Conservation (phyloP, 2,888 invertebrate species). For the Embidobia sp. region DNA sequence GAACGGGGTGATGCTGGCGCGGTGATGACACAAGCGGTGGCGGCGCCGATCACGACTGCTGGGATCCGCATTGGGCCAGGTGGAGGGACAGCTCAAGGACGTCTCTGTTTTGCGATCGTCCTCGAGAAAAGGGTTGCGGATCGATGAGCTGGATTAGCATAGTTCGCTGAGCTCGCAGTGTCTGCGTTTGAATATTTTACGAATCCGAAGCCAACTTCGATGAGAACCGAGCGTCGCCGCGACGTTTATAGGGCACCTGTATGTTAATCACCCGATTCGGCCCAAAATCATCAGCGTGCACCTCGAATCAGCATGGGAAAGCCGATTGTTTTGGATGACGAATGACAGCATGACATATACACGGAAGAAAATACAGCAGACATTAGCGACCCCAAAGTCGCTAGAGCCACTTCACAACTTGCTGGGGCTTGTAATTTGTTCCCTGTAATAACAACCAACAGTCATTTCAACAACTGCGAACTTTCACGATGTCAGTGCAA, state of each 20-base stretch:
- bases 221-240: slow-evolving; percentile 52
- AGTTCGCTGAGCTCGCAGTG: slow-evolving; percentile 67
- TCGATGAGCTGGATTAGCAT: slow-evolving; percentile 80
- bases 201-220: slow-evolving; percentile 47
- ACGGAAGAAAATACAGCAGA: no score
- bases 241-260: slow-evolving; percentile 55
- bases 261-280: slow-evolving; percentile 52
- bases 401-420: no score
- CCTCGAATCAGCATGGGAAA: slow-evolving; percentile 14
- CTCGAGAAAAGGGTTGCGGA: slow-evolving; percentile 77
- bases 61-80: slow-evolving; percentile 75
- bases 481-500: no score
- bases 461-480: no score
- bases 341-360: no score
- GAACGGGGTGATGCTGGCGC: slow-evolving; percentile 60
- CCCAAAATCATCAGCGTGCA: slow-evolving; percentile 17
- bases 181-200: slow-evolving; percentile 64
- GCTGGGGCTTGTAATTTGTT: no score
- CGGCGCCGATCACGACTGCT: slow-evolving; percentile 37
- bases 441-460: no score
- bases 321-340: slow-evolving; percentile 27
- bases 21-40: slow-evolving; percentile 52
- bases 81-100: slow-evolving; percentile 76
- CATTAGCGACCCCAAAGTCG: no score
- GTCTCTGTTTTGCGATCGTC: slow-evolving; percentile 67